Percentiles rank a stretch among this genome's conserved stretches.
Evolutionary conservation across 2,113 vertebrate species (phyloP).

Genomic region (Phalacrocorax brasilianus): DNA sequence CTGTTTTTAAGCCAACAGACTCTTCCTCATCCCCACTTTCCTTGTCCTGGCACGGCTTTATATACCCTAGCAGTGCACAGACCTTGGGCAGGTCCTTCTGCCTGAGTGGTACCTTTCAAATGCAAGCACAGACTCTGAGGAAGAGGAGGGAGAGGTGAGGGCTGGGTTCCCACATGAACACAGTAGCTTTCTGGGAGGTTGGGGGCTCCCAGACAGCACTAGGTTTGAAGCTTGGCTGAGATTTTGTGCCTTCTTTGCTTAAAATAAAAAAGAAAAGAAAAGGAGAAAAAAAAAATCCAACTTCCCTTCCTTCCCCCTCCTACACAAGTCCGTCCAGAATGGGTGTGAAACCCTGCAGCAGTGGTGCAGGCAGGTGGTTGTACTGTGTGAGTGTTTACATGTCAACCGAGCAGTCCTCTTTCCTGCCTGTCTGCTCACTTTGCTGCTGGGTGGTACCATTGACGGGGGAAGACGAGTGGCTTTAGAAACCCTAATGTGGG

Average conservation of each 20-base stretch:
- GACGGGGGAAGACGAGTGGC: neutral
- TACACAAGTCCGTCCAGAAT: neutral
- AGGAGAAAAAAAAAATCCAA: neutral
- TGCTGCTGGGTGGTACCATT: neutral
- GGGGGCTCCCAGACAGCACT: neutral
- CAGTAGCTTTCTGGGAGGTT: neutral
- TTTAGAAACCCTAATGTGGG: constrained; percentile 3
- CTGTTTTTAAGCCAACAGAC: constrained; percentile 11
- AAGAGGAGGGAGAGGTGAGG: neutral
- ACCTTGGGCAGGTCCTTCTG: constrained; percentile 7
- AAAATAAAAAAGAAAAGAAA: neutral
- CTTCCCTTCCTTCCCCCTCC: neutral
- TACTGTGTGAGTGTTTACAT: neutral
- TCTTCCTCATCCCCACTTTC: constrained; percentile 9
- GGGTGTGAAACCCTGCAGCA: neutral
- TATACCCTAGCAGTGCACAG: constrained; percentile 37
- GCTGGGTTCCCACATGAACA: neutral
- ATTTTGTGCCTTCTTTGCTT: constrained; percentile 67
- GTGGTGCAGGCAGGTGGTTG: neutral
- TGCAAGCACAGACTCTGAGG: constrained; percentile 10
- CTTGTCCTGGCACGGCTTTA: neutral
- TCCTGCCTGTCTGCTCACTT: neutral
- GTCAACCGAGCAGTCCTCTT: neutral
- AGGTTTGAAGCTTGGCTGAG: constrained; percentile 60
- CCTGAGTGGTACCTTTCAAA: neutral